A percentile compares a stretch with the other conserved stretches of the same genome.
These are phyloP conservation scores for Sialia sialis DNA, from an alignment of 2,113 vertebrate genomes.

Conservation along the genomic window DNA sequence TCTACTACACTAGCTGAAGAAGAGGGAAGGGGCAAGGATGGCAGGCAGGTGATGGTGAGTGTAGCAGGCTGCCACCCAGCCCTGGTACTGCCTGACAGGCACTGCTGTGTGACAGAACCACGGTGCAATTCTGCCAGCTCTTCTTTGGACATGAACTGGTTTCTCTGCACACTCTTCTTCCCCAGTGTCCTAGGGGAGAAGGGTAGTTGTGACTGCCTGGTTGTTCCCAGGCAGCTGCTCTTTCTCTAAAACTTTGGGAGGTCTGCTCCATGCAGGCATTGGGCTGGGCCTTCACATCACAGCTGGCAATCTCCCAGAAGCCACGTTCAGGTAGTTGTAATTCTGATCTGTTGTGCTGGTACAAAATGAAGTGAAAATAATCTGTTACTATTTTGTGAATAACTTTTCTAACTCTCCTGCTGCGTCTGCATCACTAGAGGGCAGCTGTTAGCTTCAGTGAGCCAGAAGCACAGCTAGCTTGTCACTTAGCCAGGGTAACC, in stretches of 20 bases:
- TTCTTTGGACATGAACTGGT: slow-evolving; percentile 2
- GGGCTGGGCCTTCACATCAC: background rate
- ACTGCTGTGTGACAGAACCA: background rate
- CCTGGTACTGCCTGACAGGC: background rate
- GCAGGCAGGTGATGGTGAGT: background rate
- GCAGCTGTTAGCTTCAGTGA: background rate
- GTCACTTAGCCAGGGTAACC: background rate
- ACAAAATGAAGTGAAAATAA: slow-evolving; percentile 6
- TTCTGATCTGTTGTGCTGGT: background rate
- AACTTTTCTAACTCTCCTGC: background rate
- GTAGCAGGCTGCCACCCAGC: slow-evolving; percentile 47
- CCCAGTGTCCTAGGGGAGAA: slow-evolving; percentile 22
- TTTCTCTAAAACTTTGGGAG: slow-evolving; percentile 3
- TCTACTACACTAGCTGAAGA: slow-evolving; percentile 87
- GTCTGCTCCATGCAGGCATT: background rate
- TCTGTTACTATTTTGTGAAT: background rate
- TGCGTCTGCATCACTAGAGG: slow-evolving; percentile 16
- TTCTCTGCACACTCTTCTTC: background rate
- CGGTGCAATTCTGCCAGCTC: slow-evolving; percentile 25
- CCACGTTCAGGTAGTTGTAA: background rate
- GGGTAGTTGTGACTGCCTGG: background rate
- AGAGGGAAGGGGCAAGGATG: background rate
- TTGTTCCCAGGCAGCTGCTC: background rate
- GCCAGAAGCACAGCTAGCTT: background rate
- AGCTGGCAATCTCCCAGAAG: background rate